Evolutionary conservation across 2,113 vertebrate genomes (phyloP).

Genomic region (Falcunculus frontatus): DNA sequence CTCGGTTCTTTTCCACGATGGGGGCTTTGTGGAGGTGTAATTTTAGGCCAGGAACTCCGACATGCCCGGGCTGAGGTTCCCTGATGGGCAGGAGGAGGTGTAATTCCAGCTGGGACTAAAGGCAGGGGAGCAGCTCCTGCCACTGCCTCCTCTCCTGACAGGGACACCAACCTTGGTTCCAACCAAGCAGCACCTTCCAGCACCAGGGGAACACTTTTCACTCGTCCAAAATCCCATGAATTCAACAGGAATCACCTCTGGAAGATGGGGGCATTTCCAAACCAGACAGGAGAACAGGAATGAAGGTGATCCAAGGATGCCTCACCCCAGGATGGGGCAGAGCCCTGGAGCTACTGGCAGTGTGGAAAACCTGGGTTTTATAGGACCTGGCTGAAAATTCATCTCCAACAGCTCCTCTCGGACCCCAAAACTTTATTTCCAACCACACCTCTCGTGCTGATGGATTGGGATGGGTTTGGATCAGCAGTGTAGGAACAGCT

Average conservation of each 20-base stretch:
- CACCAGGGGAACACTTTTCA: fast-evolving
- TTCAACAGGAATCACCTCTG: not conserved
- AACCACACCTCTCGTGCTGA: fast-evolving
- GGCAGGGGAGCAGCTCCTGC: not conserved
- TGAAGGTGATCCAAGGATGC: not conserved
- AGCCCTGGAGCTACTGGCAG: not conserved
- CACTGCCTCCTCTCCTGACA: not conserved
- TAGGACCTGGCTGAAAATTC: not conserved
- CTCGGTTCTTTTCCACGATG: not conserved
- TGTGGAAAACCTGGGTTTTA: not conserved
- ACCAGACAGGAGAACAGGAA: not conserved
- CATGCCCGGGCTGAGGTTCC: not conserved
- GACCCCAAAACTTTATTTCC: fast-evolving
- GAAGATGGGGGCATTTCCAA: not conserved
- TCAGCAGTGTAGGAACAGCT: not conserved
- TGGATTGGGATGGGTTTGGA: not conserved
- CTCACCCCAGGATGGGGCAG: not conserved
- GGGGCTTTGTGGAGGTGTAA: not conserved
- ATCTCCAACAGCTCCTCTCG: not conserved
- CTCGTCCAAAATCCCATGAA: fast-evolving
- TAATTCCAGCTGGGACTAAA: not conserved
- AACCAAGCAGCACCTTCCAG: not conserved
- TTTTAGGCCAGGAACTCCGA: not conserved
- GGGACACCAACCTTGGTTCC: not conserved
- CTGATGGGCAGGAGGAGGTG: not conserved